These are phyloP conservation scores for Corythornis cristatus DNA, from an alignment of 2,113 vertebrate genomes.

Conservation along the genomic window DNA sequence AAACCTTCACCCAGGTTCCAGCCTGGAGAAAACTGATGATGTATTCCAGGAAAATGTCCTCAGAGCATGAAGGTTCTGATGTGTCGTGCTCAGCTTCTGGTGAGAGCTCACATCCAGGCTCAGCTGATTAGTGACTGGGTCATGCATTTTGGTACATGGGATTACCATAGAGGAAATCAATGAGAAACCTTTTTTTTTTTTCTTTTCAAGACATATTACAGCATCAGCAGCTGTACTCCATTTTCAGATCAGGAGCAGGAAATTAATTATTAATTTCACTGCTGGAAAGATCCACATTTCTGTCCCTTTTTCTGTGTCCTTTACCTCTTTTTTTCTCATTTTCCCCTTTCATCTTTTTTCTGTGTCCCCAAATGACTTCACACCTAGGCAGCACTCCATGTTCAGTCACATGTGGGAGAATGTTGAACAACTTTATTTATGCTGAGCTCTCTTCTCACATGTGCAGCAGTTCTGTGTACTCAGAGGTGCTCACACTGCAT, in stretches of 20 bases:
- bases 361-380: background rate
- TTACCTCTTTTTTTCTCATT: background rate
- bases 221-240: background rate
- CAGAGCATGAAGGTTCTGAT: background rate
- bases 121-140: background rate
- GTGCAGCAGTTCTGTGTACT: no score
- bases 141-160: rapidly evolving
- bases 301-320: background rate
- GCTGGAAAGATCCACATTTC: background rate
- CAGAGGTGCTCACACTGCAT: background rate
- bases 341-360: background rate
- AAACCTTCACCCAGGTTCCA: rapidly evolving
- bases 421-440: background rate
- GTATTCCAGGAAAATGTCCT: rapidly evolving
- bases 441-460: background rate
- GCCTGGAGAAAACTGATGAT: rapidly evolving
- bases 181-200: background rate
- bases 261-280: background rate
- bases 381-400: background rate
- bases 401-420: background rate
- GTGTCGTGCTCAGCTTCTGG: rapidly evolving
- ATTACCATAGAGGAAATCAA: background rate
- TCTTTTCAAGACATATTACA: background rate
- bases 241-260: background rate
- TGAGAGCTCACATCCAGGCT: rapidly evolving